Percentiles rank a stretch among this genome's conserved stretches.
Evolutionary conservation across 2,888 invertebrate genomes (phyloP).

Genomic region (Lasioglossum morio): DNA sequence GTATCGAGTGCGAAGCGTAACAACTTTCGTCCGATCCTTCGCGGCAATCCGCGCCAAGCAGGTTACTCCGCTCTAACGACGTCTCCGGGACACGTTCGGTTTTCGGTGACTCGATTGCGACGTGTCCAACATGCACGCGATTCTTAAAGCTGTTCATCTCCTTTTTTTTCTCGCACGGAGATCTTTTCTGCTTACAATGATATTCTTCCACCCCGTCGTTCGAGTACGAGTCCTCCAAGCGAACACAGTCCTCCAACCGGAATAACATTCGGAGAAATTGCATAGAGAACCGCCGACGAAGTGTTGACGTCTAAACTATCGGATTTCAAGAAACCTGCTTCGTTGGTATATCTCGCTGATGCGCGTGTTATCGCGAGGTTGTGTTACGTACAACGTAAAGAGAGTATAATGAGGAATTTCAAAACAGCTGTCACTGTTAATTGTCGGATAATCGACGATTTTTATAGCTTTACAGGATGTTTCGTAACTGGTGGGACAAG

Average conservation of each 20-base stretch:
- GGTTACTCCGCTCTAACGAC: neutral
- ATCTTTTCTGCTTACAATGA: neutral
- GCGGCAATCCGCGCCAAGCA: neutral
- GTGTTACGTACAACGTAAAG: neutral
- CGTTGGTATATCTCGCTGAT: neutral
- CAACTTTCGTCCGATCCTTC: slow-evolving; percentile 1
- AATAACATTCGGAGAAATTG: neutral
- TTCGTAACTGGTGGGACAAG: no score
- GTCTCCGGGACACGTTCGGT: neutral
- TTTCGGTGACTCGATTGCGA: neutral
- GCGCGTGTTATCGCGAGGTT: neutral
- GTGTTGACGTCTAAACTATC: neutral
- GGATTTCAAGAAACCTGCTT: neutral
- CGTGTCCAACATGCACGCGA: neutral
- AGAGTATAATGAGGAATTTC: neutral
- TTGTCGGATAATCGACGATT: no score
- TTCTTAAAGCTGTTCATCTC: neutral
- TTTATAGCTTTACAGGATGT: no score
- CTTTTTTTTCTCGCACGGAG: neutral
- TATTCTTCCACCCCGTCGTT: neutral
- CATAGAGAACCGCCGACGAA: neutral
- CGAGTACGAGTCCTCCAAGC: no score
- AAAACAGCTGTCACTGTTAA: no score
- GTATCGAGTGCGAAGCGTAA: neutral
- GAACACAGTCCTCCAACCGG: no score